Conservation (phyloP, 2,113 vertebrate species). For the Hemichromis elongatus region DNA sequence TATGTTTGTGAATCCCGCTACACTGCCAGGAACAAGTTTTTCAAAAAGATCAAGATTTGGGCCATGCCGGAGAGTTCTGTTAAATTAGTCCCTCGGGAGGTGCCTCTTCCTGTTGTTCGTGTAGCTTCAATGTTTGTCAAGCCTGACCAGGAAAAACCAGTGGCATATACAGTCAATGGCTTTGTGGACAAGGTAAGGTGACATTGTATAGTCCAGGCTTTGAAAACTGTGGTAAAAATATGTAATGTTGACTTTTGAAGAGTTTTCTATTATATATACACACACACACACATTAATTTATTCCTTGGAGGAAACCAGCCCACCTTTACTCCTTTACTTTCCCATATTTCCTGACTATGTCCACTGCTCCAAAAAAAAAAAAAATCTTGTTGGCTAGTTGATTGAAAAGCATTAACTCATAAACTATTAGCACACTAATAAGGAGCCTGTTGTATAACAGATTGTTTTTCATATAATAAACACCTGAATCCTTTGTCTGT, state of each 20-base stretch:
- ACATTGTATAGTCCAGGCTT: neutral
- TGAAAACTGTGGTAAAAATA: neutral
- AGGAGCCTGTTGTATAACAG: neutral
- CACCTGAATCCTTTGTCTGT: neutral
- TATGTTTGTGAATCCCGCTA: conserved; percentile 96
- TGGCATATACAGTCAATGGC: conserved; percentile 69
- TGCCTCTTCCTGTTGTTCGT: conserved; percentile 88
- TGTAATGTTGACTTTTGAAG: neutral
- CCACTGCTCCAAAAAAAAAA: neutral
- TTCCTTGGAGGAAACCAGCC: neutral
- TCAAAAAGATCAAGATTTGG: conserved; percentile 98
- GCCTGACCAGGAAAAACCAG: conserved; percentile 82
- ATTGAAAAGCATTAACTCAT: neutral
- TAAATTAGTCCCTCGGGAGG: conserved; percentile 81
- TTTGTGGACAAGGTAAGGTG: conserved; percentile 73
- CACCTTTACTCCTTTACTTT: neutral
- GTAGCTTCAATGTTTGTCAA: conserved; percentile 96
- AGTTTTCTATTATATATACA: neutral
- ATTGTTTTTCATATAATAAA: conserved; percentile 4
- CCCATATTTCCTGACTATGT: neutral
- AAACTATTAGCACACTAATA: neutral
- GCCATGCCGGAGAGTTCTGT: conserved; percentile 86
- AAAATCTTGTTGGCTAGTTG: neutral
- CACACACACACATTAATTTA: neutral
- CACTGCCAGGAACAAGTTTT: conserved; percentile 86